Conservation (phyloP, 2,888 invertebrate species). For the Frankliniella fusca region DNA sequence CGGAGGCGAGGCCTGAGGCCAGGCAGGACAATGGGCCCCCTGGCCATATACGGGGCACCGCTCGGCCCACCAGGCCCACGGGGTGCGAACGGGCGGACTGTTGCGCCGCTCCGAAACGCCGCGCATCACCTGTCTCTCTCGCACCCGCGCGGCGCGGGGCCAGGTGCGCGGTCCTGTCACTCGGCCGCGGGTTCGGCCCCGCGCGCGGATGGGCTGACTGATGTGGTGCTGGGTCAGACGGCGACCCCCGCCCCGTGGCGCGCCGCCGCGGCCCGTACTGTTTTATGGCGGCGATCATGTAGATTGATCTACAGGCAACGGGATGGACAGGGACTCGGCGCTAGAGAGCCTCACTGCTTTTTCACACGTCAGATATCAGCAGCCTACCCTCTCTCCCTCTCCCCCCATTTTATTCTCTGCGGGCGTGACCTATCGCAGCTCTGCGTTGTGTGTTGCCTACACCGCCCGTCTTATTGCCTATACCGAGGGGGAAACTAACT, state of each 20-base stretch:
- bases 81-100: neutral
- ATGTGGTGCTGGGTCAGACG: slow-evolving; percentile 23
- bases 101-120: neutral
- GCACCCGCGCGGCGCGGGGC: neutral
- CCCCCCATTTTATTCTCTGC: neutral
- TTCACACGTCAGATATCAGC: neutral
- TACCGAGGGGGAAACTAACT: neutral
- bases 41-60: neutral
- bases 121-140: neutral
- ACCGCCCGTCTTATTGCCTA: too few species aligned
- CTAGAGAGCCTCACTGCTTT: too few species aligned
- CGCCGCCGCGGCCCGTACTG: neutral
- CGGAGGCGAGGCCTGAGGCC: neutral
- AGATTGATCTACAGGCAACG: slow-evolving; percentile 7
- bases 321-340: too few species aligned
- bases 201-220: neutral
- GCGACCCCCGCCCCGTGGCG: neutral
- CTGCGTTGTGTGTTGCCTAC: too few species aligned
- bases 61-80: neutral
- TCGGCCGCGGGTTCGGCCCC: neutral
- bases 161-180: neutral
- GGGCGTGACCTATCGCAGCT: too few species aligned
- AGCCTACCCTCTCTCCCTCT: too few species aligned
- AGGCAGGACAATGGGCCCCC: neutral
- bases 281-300: slow-evolving; percentile 20